Percentiles rank a stretch among this genome's conserved stretches.
phyloP scores from a whole-genome alignment of 64 coral and sea anemone species.

The Platygyra sinensis region DNA sequence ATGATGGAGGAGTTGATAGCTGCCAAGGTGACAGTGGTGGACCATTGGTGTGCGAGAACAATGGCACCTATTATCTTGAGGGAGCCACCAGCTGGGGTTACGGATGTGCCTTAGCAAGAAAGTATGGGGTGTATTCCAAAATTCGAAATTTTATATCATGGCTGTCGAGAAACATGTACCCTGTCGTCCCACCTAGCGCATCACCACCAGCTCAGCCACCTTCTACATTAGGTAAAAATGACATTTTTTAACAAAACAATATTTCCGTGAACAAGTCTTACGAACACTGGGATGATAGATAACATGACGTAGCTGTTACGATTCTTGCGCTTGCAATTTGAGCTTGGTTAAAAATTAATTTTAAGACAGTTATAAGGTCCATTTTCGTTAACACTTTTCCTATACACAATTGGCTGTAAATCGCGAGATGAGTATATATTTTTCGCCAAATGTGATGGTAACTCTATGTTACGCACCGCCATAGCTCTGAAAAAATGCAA shows the following conservation, averaged over 20 bases:
- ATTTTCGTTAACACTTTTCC: no score
- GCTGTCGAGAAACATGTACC: background rate
- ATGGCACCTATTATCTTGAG: slow-evolving; percentile 41
- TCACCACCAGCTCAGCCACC: background rate
- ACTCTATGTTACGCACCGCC: no score
- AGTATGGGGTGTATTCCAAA: slow-evolving; percentile 41
- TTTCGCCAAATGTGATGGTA: no score
- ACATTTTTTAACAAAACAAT: background rate
- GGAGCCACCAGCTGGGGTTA: slow-evolving; percentile 37
- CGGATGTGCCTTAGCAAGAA: slow-evolving; percentile 20
- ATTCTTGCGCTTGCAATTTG: no score
- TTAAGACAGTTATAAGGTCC: background rate
- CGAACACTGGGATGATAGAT: no score
- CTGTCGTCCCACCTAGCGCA: background rate
- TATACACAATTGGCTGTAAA: no score
- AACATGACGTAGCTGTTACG: no score
- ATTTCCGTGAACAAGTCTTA: no score
- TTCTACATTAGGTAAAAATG: background rate
- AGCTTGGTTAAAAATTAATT: background rate
- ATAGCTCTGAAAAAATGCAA: no score
- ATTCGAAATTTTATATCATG: slow-evolving; percentile 22
- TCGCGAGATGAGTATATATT: no score
- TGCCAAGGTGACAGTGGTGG: slow-evolving; percentile 53
- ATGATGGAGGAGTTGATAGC: slow-evolving; percentile 30
- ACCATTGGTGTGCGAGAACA: slow-evolving; percentile 48